Evolutionary conservation across 1,140 invertebrate species (phyloP), one percentile per base, ranked within the genome.

Genomic region (Streblospio benedicti): DNA sequence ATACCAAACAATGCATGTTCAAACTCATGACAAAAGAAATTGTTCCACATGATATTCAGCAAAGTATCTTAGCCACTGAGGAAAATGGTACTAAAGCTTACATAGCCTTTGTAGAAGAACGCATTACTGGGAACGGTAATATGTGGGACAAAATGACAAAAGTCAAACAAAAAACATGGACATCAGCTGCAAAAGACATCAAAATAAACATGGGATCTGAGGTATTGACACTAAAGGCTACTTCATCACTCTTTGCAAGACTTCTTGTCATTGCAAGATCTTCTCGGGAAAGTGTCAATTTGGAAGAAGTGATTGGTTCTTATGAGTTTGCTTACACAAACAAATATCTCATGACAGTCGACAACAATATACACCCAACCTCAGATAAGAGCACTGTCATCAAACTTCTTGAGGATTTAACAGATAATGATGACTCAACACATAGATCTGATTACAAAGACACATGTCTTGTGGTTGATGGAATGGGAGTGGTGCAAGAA

Each of bases 11-110:
- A 25, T 4, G 25, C 23, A 25, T 30, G 50, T 52, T 28, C 6
- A 52, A 31, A n/a, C 50, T 52, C 25, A 3, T 52, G n/a, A 30
- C 50, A 31, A 52, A 52, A 12, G 50, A 52, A 31, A 52, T 52
- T 20, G 6, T 52, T 31, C 25, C 25, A 6, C 6, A 25, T 31
- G 25, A 30, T n/a, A n/a, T 52, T 12, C n/a, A 2, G 16, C 25
- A 52, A 25, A 52, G 50, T 25, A 52, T 52, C 18, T 31, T 52
- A 52, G 27, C 25, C 28, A 52, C 23, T 30, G 2, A 52, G 25
- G 25, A 52, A 31, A 31, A 20, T 52, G 50, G 50, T n/a, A 52
- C 33, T 25, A n/a, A 25, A 14, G 25, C 50, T 25, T 52, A 28
- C 2, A 14, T 4, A 31, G 18, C 5, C 6, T 52, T 52, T 30